Conservation (phyloP, 2,113 vertebrate genomes). For the western clawed frog (Xenopus tropicalis) region UCB_Xtro_10.0 CM004444.2:20260501-20261000, state of each 20-base stretch:
- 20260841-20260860: conserved; percentile 78
- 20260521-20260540: no score
- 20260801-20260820: conserved; percentile 61
- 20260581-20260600: no score
- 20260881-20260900: conserved; percentile 67
- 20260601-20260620: no score
- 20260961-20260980: conserved; percentile 12
- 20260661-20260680: no score
- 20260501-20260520: no score
- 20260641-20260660: no score
- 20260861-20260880: conserved; percentile 51
- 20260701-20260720: not conserved
- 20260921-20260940: not conserved
- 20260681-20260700: no score
- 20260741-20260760: conserved; percentile 80
- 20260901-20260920: not conserved
- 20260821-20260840: conserved; percentile 67
- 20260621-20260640: no score
- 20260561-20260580: no score
- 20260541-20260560: no score
- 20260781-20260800: conserved; percentile 86
- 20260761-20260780: conserved; percentile 62
- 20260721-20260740: conserved; percentile 31
- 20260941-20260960: not conserved
- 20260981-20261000: conserved; percentile 4